These are phyloP conservation scores for Pomatorhinus ruficollis DNA, from an alignment of 2,113 vertebrate species.

Conservation along the genomic window DNA sequence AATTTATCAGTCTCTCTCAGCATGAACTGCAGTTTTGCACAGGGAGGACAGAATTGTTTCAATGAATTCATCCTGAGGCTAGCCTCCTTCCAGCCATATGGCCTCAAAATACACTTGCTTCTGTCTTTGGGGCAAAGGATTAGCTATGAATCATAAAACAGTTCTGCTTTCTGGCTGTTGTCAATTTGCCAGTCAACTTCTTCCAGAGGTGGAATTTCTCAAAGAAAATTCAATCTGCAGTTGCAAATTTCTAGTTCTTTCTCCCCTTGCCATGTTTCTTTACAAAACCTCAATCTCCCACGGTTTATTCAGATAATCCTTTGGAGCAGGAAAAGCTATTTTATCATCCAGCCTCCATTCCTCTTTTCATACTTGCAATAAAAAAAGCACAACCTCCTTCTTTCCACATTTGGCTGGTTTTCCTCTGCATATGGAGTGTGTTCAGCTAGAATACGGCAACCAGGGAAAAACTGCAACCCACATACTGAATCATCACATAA, in stretches of 20 bases:
- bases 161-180: neutral
- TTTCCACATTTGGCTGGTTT: neutral
- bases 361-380: neutral
- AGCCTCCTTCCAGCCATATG: neutral
- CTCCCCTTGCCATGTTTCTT: neutral
- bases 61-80: neutral
- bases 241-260: neutral
- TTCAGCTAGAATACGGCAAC: neutral
- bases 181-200: neutral
- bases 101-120: neutral
- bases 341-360: neutral
- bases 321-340: neutral
- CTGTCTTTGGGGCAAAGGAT: neutral
- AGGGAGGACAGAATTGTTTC: neutral
- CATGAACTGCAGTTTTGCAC: neutral
- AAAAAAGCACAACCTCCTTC: neutral
- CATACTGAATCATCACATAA: neutral
- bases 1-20: neutral
- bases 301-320: neutral
- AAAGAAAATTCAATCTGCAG: neutral
- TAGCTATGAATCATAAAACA: neutral
- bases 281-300: neutral
- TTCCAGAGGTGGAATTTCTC: neutral
- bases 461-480: neutral
- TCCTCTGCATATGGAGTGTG: neutral